These are phyloP conservation scores for Colistium nudipinnis DNA, from an alignment of 2,113 vertebrate species.

Conservation along the genomic window DNA sequence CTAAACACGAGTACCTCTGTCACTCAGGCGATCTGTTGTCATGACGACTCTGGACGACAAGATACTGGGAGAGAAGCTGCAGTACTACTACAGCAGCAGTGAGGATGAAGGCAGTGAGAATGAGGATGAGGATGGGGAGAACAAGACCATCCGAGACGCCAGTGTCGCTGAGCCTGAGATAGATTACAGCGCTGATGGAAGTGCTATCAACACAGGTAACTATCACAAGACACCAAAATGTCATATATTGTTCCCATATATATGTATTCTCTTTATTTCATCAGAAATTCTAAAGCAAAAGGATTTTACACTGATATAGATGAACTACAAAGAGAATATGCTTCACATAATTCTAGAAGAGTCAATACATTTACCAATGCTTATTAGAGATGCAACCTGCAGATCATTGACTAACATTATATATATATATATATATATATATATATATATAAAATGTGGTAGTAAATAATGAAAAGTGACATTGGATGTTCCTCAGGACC, in stretches of 20 bases:
- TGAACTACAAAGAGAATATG: no score
- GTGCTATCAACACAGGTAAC: slow-evolving; percentile 92
- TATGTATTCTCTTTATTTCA: no score
- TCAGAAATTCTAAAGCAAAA: no score
- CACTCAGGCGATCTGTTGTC: slow-evolving; percentile 45
- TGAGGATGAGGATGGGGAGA: slow-evolving; percentile 84
- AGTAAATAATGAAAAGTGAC: not conserved
- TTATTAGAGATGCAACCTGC: no score
- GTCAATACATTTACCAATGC: no score
- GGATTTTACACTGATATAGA: no score
- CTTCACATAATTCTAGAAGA: no score
- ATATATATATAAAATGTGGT: no score
- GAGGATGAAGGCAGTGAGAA: slow-evolving; percentile 95
- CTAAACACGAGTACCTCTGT: not conserved
- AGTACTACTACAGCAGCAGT: slow-evolving; percentile 98
- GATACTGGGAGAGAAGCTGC: slow-evolving; percentile 94
- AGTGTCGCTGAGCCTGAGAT: slow-evolving; percentile 74
- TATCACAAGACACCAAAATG: not conserved
- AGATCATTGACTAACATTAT: no score
- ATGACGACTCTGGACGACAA: slow-evolving; percentile 97
- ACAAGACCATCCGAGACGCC: slow-evolving; percentile 76
- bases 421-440: no score
- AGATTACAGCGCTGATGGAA: slow-evolving; percentile 87
- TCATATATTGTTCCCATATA: no score
- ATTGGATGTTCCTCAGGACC: slow-evolving; percentile 82